Evolutionary conservation across 1,140 invertebrate genomes (phyloP).

Genomic region (Colletes gigas): DNA sequence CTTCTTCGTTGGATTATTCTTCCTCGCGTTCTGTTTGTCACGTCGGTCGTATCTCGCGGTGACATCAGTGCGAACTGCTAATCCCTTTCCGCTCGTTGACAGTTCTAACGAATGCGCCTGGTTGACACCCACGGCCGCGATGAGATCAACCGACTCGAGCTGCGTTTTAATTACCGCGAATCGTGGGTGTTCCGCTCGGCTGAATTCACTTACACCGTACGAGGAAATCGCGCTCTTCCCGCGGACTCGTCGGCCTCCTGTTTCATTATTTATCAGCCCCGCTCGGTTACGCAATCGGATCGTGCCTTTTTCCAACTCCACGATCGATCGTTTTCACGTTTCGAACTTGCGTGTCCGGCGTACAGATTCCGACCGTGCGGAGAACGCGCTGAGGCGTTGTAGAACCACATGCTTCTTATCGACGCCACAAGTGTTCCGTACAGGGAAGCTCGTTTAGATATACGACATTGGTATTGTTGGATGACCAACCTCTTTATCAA

Average conservation of each 20-base stretch:
- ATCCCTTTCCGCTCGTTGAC: slow-evolving; percentile 16
- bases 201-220: neutral
- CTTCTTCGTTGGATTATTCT: neutral
- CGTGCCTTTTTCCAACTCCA: neutral
- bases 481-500: no score
- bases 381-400: neutral
- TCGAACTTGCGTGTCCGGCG: neutral
- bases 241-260: neutral
- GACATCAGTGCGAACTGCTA: slow-evolving; percentile 28
- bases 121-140: slow-evolving; percentile 32
- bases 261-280: slow-evolving; percentile 21
- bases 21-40: neutral
- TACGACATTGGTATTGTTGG: no score
- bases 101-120: slow-evolving; percentile 21
- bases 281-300: neutral
- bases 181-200: slow-evolving; percentile 43
- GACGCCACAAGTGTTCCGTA: neutral
- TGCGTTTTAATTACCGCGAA: slow-evolving; percentile 35
- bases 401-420: neutral
- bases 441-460: no score
- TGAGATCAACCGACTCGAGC: slow-evolving; percentile 28
- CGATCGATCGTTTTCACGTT: slow-evolving; percentile 9
- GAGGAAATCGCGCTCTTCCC: slow-evolving; percentile 1
- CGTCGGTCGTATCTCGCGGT: slow-evolving; percentile 3
- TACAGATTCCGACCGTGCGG: neutral